Evolutionary conservation across 2,797 vertebrate species (phyloP).

Genomic region (Melanotaenia pygmaea): DNA sequence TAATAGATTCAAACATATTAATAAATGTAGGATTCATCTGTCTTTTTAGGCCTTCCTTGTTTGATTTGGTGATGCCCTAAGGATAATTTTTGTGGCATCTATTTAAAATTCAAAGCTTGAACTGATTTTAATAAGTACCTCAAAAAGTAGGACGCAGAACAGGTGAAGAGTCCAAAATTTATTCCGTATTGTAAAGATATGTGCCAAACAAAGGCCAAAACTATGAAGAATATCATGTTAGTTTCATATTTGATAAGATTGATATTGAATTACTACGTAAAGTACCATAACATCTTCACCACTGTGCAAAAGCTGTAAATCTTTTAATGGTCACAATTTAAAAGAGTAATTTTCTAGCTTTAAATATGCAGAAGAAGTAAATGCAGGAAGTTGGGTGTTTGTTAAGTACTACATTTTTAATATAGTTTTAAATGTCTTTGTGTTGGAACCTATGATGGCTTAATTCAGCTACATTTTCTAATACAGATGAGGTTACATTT

Average conservation of each 20-base stretch:
- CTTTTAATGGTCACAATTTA: background rate
- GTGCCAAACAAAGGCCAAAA: background rate
- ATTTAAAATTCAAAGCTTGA: background rate
- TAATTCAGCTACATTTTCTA: too few relatives aligned
- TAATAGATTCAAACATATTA: background rate
- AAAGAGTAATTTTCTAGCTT: too few relatives aligned
- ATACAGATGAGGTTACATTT: too few relatives aligned
- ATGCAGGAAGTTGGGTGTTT: too few relatives aligned
- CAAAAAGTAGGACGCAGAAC: background rate
- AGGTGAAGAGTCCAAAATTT: background rate
- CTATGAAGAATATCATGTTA: background rate
- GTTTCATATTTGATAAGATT: background rate
- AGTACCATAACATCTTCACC: background rate
- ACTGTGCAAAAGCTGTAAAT: background rate
- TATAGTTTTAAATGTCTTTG: too few relatives aligned
- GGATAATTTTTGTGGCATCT: background rate
- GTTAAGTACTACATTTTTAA: too few relatives aligned
- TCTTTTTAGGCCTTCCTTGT: constrained; percentile 2
- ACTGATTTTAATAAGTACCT: background rate
- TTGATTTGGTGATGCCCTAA: constrained; percentile 2
- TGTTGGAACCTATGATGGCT: too few relatives aligned
- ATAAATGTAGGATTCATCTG: background rate
- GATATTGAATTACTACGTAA: background rate
- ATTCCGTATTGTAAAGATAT: background rate
- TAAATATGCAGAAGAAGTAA: too few relatives aligned